A percentile compares a stretch with the other conserved stretches of the same genome.
These are phyloP conservation scores for Papilio demoleus DNA, from an alignment of 2,888 invertebrate species.

Conservation along the genomic window DNA sequence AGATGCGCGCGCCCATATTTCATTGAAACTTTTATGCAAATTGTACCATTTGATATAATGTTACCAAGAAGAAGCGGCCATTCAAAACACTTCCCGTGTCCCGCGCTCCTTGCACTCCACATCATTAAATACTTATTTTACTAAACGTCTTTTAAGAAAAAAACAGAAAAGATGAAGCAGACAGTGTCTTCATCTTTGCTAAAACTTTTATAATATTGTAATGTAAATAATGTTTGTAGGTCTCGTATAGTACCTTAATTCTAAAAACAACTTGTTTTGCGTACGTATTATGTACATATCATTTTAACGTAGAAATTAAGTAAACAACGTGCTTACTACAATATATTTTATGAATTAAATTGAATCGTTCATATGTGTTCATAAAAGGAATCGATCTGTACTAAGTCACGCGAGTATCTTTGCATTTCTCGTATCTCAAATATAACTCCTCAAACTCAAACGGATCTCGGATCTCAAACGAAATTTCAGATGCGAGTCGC, in stretches of 20 bases:
- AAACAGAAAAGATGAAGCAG: not conserved
- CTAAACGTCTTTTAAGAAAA: not conserved
- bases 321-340: not conserved
- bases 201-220: not conserved
- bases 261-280: too few relatives aligned
- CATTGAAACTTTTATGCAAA: conserved; percentile 28
- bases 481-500: conserved; percentile 15
- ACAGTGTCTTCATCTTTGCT: not conserved
- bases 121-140: too few relatives aligned
- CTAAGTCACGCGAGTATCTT: conserved; percentile 11
- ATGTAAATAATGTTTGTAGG: too few relatives aligned
- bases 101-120: not conserved
- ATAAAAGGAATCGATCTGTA: conserved; percentile 21
- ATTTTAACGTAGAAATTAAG: not conserved
- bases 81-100: conserved; percentile 4
- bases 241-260: too few relatives aligned
- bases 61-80: conserved; percentile 6
- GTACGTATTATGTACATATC: not conserved
- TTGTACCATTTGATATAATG: conserved; percentile 15
- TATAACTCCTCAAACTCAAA: conserved; percentile 9
- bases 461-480: conserved; percentile 13
- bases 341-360: not conserved
- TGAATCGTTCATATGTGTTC: conserved; percentile 18
- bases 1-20: conserved; percentile 31
- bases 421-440: conserved; percentile 14